phyloP scores from a whole-genome alignment of 2,888 invertebrate species.

The Apamea monoglypha region DNA sequence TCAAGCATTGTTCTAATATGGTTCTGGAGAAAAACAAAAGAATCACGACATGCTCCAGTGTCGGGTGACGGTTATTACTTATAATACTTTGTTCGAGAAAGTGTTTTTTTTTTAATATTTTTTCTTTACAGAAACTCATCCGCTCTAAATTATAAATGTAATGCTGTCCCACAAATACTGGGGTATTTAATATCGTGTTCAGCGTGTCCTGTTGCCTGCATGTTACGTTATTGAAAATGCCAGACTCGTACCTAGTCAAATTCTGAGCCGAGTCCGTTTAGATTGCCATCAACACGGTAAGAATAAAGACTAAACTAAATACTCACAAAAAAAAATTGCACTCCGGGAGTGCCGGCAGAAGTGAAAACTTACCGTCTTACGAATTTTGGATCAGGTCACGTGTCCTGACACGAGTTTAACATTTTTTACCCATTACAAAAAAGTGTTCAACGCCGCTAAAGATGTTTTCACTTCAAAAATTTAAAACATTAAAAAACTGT shows the following conservation, averaged over 20 bases:
- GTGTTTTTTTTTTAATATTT: background rate
- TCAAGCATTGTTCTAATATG: slow-evolving; percentile 46
- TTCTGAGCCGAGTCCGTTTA: background rate
- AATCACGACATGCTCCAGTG: background rate
- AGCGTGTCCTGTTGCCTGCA: background rate
- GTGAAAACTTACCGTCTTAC: no score
- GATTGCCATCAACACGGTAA: background rate
- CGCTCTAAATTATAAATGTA: background rate
- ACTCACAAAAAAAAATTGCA: background rate
- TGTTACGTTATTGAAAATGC: background rate
- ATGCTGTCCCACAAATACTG: background rate
- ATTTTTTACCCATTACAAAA: no score
- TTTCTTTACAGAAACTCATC: background rate
- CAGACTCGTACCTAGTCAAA: background rate
- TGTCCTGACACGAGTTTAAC: no score
- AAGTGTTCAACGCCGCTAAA: no score
- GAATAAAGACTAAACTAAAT: background rate
- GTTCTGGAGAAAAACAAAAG: slow-evolving; percentile 33
- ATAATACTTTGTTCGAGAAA: background rate
- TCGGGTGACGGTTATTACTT: background rate
- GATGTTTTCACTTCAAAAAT: no score
- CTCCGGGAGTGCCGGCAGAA: no score
- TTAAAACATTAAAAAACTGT: background rate
- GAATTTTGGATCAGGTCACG: no score
- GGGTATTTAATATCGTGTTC: background rate